Evolutionary conservation across 2,888 invertebrate genomes (phyloP), one percentile per base, ranked within the genome.

Genomic region (Cyclophora albipunctata): DNA sequence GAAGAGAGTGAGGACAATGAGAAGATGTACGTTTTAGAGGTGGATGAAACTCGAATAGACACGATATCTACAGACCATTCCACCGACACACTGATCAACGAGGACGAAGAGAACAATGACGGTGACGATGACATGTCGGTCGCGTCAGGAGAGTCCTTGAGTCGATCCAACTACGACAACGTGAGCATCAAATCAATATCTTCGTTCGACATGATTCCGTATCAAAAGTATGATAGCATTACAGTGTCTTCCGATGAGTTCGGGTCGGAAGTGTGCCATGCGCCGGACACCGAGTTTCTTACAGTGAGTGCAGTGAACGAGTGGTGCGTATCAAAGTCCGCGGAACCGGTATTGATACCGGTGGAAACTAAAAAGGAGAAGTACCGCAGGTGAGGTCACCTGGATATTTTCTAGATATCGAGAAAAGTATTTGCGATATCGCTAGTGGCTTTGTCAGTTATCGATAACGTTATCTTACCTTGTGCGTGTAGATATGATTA

Each of bases 281-380:
- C 83, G 42, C 86, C 86, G 46, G 81, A 86, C 64, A 78, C 81
- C 40, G 87, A 88, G 67, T 84, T 84, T 64, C 76, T 86, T 53
- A 86, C 86, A 62, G 85, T 88, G 69, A 86, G 87, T 84, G 86
- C 88, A 72, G 86, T 88, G 72, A 88, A 88, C 71, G 87, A 87
- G 69, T 89, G 87, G 85, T 87, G 87, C 73, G 77, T 87, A 61
- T 76, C 84, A 62, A 82, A 84, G 71, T 80, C 84, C 50, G 65
- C 69, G 57, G 81, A 82, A 72, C 81, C 85, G 68, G 76, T 81
- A 69, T 74, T 83, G 64, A 67, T 86, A 64, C 84, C 81, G 53
- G 78, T 82, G 63, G 84, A 87, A 80, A 77, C 84, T 40, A 88
- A 89, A 79, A 86, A 85, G 75, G 88, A 88, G 69, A 89, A 89